These are phyloP conservation scores for Armadillidium nasatum DNA, from an alignment of 1,140 invertebrate species.

Conservation along the genomic window DNA sequence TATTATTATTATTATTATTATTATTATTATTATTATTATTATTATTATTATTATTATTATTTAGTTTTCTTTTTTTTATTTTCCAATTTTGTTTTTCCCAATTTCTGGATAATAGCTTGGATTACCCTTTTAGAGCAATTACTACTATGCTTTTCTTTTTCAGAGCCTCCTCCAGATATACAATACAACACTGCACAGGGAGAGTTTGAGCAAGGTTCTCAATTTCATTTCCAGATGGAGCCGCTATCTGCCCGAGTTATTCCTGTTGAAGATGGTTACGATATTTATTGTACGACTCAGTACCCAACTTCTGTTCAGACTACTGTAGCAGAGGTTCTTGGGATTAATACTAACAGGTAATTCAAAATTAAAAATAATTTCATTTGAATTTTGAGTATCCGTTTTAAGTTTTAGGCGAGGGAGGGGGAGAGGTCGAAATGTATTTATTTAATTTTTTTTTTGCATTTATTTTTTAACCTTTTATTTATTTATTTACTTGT, in stretches of 20 bases:
- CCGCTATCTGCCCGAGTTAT: constrained; percentile 48
- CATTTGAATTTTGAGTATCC: constrained; percentile 23
- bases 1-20: too few species aligned
- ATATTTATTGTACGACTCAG: constrained; percentile 53
- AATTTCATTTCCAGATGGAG: constrained; percentile 53
- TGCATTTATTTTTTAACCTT: too few species aligned
- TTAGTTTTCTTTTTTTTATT: too few species aligned
- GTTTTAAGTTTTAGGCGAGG: too few species aligned
- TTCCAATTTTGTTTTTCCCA: too few species aligned
- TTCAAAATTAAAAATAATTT: background rate
- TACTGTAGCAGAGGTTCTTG: constrained; percentile 58
- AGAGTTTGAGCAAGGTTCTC: constrained; percentile 49
- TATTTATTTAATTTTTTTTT: too few species aligned
- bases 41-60: too few species aligned
- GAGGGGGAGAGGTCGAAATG: too few species aligned
- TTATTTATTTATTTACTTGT: too few species aligned
- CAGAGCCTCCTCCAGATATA: background rate
- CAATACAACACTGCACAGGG: constrained; percentile 41
- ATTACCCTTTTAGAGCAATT: background rate
- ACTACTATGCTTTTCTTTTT: background rate
- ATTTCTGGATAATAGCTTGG: background rate
- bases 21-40: too few species aligned
- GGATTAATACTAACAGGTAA: constrained; percentile 51
- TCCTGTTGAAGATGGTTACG: constrained; percentile 50
- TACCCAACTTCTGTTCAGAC: constrained; percentile 62